phyloP scores from a whole-genome alignment of 2,888 invertebrate genomes.

The Pandemis corylana region DNA sequence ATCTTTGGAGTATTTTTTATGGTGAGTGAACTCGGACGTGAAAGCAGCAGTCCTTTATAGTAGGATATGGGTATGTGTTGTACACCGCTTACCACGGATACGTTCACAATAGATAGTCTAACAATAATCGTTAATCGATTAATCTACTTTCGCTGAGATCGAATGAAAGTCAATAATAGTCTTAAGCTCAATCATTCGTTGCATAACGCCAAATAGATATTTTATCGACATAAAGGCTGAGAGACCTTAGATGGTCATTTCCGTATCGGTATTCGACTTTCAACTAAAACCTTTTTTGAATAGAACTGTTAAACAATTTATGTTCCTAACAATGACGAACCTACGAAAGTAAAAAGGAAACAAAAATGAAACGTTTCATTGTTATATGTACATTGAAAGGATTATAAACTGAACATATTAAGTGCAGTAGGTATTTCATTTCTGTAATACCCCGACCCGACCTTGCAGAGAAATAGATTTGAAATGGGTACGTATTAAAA shows the following conservation, averaged over 20 bases:
- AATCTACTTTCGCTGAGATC: constrained; percentile 23
- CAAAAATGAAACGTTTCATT: too few species aligned
- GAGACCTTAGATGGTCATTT: not conserved
- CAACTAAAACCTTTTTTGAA: not conserved
- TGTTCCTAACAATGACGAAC: not conserved
- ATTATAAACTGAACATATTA: too few species aligned
- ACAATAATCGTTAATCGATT: constrained; percentile 23
- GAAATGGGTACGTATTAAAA: too few species aligned
- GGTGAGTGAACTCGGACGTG: not conserved
- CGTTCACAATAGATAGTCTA: constrained; percentile 13
- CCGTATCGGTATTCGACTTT: not conserved
- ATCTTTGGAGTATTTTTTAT: not conserved
- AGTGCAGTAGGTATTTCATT: too few species aligned
- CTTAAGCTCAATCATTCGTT: constrained; percentile 16
- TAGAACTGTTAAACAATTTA: not conserved
- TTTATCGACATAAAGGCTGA: constrained; percentile 2
- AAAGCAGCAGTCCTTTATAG: not conserved
- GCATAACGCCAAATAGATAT: constrained; percentile 12
- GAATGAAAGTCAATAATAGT: constrained; percentile 21
- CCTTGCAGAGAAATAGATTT: too few species aligned
- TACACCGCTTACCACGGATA: not conserved
- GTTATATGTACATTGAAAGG: too few species aligned
- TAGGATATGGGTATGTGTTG: not conserved
- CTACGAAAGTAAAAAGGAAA: too few species aligned
- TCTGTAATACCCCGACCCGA: too few species aligned